These are phyloP conservation scores for Podabrus alpinus DNA, from an alignment of 2,888 invertebrate genomes.

Conservation along the genomic window DNA sequence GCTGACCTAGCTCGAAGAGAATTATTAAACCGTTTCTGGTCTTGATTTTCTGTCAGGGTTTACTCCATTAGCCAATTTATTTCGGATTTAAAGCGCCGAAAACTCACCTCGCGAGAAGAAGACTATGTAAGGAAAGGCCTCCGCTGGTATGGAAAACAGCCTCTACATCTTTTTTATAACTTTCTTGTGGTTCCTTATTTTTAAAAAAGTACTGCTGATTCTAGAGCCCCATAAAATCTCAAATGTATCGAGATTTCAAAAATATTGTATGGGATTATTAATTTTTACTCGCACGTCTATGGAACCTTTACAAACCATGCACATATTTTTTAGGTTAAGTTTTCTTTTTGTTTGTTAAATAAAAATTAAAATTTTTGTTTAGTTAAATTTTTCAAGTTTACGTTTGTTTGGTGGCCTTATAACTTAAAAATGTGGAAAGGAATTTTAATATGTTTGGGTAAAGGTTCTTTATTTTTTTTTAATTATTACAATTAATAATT, in stretches of 20 bases:
- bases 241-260: not conserved
- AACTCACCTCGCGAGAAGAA: no score
- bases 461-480: not conserved
- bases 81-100: no score
- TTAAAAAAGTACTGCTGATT: no score
- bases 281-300: not conserved
- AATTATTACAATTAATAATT: not conserved
- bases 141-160: no score
- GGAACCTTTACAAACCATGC: not conserved
- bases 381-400: not conserved
- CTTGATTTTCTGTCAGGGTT: no score
- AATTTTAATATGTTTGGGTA: not conserved
- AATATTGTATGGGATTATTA: not conserved
- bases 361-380: not conserved
- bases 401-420: not conserved
- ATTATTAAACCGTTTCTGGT: no score
- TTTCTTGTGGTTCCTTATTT: no score
- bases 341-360: not conserved
- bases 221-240: not conserved
- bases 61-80: no score
- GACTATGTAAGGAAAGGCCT: no score
- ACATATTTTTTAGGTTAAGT: not conserved
- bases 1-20: no score
- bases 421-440: constrained; percentile 3
- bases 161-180: no score